phyloP scores from a whole-genome alignment of 2,797 vertebrate genomes.

The Sebastes iracundus region DNA sequence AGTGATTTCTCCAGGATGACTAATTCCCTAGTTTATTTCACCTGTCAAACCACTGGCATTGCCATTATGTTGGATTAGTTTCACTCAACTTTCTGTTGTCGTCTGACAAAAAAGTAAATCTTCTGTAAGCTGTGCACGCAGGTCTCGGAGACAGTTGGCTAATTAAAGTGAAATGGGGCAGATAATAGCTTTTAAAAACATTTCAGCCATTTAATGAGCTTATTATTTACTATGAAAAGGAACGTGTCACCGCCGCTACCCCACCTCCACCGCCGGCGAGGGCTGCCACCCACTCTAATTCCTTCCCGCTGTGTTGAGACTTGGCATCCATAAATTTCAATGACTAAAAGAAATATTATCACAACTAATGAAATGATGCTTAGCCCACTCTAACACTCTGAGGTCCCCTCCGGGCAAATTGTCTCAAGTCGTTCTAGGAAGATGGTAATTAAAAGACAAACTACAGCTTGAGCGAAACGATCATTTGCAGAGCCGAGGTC shows the following conservation, averaged over 20 bases:
- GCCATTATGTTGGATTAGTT: constrained; percentile 62
- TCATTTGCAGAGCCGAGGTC: constrained; percentile 35
- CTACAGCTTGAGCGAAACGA: constrained; percentile 31
- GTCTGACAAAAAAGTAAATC: constrained; percentile 65
- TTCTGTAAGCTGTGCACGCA: constrained; percentile 50
- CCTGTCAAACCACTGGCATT: constrained; percentile 53
- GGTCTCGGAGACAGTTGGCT: constrained; percentile 77
- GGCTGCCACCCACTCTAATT: constrained; percentile 48
- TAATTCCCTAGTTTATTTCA: constrained; percentile 59
- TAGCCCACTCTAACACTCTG: constrained; percentile 49
- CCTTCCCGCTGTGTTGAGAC: constrained; percentile 29
- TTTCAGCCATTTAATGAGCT: constrained; percentile 78
- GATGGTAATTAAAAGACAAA: constrained; percentile 72
- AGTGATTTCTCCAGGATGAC: constrained; percentile 13
- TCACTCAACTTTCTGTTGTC: constrained; percentile 65
- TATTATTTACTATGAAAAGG: constrained; percentile 77
- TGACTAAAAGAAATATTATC: constrained; percentile 66
- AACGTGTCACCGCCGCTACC: constrained; percentile 48
- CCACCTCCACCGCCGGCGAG: constrained; percentile 18
- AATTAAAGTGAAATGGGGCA: constrained; percentile 92
- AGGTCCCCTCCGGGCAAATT: constrained; percentile 56
- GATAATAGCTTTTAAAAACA: constrained; percentile 89
- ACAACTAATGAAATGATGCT: constrained; percentile 67
- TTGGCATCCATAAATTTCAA: constrained; percentile 52
- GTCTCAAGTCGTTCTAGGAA: constrained; percentile 62